These are phyloP conservation scores for Herpailurus yagouaroundi DNA, from an alignment of 2,113 vertebrate genomes.

Conservation along the genomic window DNA sequence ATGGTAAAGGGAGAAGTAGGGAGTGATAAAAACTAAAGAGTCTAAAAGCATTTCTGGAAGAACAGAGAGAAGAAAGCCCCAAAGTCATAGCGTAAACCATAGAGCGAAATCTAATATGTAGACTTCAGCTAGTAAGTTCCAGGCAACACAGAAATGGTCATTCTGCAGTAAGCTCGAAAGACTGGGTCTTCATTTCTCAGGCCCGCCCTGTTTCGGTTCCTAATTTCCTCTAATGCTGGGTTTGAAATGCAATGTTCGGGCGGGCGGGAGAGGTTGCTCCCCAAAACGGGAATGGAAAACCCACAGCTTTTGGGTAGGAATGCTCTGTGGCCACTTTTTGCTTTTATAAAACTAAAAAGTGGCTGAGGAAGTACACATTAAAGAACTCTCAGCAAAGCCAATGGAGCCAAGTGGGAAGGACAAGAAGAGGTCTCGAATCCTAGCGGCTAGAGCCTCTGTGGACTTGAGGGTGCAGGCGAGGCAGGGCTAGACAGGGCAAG, in stretches of 20 bases:
- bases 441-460: rapidly evolving
- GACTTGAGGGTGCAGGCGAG: rapidly evolving
- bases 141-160: rapidly evolving
- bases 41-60: no score
- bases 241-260: neutral
- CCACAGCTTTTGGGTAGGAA: neutral
- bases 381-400: rapidly evolving
- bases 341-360: neutral
- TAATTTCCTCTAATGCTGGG: neutral
- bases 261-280: rapidly evolving
- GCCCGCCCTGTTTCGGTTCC: rapidly evolving
- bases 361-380: neutral
- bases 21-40: rapidly evolving
- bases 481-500: rapidly evolving
- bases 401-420: neutral
- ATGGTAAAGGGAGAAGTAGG: rapidly evolving
- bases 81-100: rapidly evolving
- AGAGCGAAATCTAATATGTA: rapidly evolving
- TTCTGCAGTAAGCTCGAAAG: neutral
- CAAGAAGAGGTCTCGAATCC: rapidly evolving
- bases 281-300: neutral
- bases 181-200: rapidly evolving
- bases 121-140: neutral
- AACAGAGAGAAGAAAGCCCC: neutral
- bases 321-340: neutral